A percentile compares a stretch with the other conserved stretches of the same genome.
Conservation (phyloP, 2,113 vertebrate species). For the Campylorhamphus procurvoides region DNA sequence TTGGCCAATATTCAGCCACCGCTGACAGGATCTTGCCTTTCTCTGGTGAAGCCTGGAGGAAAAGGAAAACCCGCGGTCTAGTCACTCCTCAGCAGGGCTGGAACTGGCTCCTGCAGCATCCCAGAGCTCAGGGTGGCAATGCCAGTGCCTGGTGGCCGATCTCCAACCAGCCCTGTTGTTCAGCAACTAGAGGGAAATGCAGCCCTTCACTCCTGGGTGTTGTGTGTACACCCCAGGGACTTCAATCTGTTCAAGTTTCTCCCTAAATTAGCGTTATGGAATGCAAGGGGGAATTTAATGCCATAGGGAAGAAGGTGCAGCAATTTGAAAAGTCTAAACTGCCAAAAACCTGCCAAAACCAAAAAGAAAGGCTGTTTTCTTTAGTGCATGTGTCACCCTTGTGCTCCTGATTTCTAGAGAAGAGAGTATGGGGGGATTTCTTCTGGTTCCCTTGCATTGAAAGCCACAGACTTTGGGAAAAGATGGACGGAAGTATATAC, state of each 20-base stretch:
- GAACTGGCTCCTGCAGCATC: background rate
- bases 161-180: fast-evolving
- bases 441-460: background rate
- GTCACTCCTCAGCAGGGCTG: background rate
- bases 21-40: slow-evolving; percentile 3
- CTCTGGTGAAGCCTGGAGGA: background rate
- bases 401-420: background rate
- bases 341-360: background rate
- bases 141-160: background rate
- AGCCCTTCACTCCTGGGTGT: background rate
- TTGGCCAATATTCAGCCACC: slow-evolving; percentile 44
- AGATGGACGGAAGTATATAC: background rate
- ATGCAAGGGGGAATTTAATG: background rate
- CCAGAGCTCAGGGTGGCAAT: background rate
- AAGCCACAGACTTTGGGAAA: background rate
- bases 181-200: background rate
- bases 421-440: background rate
- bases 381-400: background rate
- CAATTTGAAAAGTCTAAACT: background rate
- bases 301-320: background rate
- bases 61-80: background rate
- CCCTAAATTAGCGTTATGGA: background rate
- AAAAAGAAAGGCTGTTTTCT: background rate
- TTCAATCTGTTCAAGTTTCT: background rate
- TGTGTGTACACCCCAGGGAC: background rate